Evolutionary conservation across 2,797 vertebrate species (phyloP).

Genomic region (Hirundo rustica): DNA sequence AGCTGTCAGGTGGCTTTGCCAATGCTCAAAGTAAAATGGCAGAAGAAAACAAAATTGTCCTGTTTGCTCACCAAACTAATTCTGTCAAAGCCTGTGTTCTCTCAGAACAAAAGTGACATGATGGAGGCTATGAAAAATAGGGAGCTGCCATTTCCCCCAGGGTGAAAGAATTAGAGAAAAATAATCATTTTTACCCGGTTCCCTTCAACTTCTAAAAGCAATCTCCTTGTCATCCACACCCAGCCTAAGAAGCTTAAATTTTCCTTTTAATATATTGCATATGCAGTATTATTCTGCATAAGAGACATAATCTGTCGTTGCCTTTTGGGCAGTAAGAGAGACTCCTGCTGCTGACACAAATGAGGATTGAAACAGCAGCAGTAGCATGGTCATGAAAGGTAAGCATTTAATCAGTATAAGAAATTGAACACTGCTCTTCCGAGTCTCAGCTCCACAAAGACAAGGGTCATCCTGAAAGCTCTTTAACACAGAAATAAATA

Average conservation of each 20-base stretch:
- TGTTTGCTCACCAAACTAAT: not conserved
- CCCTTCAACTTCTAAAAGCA: not conserved
- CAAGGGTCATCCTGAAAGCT: not conserved
- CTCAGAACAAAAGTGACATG: not conserved
- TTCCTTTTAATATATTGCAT: not conserved
- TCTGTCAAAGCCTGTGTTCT: not conserved
- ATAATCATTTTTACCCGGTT: not conserved
- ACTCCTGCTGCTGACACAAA: slow-evolving; percentile 32
- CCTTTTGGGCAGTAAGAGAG: not conserved
- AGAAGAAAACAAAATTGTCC: not conserved
- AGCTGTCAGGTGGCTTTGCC: not conserved
- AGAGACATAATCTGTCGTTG: not conserved
- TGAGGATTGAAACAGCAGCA: slow-evolving; percentile 3
- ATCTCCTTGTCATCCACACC: not conserved
- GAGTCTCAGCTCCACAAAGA: not conserved
- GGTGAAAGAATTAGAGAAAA: not conserved
- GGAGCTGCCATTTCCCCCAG: not conserved
- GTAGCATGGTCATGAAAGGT: not conserved
- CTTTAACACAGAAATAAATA: not conserved
- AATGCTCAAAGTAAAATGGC: not conserved
- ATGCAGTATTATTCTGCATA: not conserved
- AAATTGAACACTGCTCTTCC: not conserved
- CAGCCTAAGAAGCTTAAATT: not conserved
- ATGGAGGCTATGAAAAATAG: not conserved
- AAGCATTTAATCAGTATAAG: not conserved